phyloP scores from a whole-genome alignment of 2,113 vertebrate genomes.

The Eleginops maclovinus region DNA sequence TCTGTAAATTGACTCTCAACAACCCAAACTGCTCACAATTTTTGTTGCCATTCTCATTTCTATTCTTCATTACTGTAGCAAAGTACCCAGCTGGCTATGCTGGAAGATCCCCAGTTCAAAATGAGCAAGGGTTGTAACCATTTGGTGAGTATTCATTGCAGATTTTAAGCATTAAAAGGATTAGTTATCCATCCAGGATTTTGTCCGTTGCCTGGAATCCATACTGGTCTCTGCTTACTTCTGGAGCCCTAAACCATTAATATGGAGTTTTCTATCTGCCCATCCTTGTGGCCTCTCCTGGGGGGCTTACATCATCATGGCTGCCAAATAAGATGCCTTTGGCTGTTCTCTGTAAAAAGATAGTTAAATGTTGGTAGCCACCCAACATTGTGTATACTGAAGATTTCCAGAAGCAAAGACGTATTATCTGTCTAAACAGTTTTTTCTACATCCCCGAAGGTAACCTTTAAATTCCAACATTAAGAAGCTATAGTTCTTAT shows the following conservation, averaged over 20 bases:
- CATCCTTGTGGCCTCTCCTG: slow-evolving; percentile 23
- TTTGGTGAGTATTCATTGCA: background rate
- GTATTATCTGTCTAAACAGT: slow-evolving; percentile 51
- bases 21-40: background rate
- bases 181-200: background rate
- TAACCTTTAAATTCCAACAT: slow-evolving; percentile 39
- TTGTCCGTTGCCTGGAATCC: background rate
- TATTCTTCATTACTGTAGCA: no score
- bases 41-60: background rate
- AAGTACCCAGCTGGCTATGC: no score
- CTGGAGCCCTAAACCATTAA: slow-evolving; percentile 21
- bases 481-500: slow-evolving; percentile 48
- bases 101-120: background rate
- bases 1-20: background rate
- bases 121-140: background rate
- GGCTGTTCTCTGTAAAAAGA: slow-evolving; percentile 23
- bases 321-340: slow-evolving; percentile 43
- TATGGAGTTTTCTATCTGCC: slow-evolving; percentile 14
- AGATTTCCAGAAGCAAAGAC: slow-evolving; percentile 24
- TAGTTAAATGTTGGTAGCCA: slow-evolving; percentile 6
- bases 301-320: slow-evolving; percentile 21
- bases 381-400: slow-evolving; percentile 15
- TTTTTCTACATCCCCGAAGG: slow-evolving; percentile 42
- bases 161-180: slow-evolving; percentile 4
- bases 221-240: slow-evolving; percentile 2